A percentile compares a stretch with the other conserved stretches of the same genome.
Conservation (phyloP, 2,888 invertebrate genomes). For the Arrhopalites spinosus region DNA sequence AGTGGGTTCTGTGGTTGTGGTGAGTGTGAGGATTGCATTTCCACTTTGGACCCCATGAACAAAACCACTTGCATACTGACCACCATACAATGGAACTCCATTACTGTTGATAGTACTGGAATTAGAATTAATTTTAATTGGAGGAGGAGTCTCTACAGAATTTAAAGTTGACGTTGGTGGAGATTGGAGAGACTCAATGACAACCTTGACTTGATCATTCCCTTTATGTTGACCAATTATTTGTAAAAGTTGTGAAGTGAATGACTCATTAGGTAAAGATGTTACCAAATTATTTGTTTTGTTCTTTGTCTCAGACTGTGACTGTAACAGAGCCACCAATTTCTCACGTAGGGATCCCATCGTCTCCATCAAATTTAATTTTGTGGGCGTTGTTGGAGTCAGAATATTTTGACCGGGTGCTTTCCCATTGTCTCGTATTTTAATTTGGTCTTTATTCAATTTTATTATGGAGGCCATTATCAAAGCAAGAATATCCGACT, state of each 20-base stretch:
- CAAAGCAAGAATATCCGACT: no score
- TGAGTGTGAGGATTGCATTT: not conserved
- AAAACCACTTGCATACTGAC: not conserved
- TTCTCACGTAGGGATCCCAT: not conserved
- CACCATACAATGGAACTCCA: not conserved
- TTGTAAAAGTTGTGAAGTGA: not conserved
- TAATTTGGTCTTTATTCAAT: not conserved
- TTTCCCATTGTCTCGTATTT: constrained; percentile 17
- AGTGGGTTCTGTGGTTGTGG: not conserved
- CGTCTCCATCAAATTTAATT: no score
- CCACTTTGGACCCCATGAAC: not conserved
- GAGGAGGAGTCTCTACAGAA: not conserved
- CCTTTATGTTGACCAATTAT: not conserved
- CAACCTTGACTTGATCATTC: not conserved
- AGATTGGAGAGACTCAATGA: not conserved
- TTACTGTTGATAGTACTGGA: not conserved
- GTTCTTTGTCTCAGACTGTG: not conserved
- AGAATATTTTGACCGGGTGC: not conserved
- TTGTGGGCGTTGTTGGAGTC: not conserved
- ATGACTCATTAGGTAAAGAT: not conserved
- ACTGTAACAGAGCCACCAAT: not conserved
- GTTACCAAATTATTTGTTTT: not conserved
- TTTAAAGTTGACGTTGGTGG: not conserved
- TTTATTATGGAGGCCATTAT: not conserved
- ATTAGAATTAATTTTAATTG: not conserved